phyloP scores from a whole-genome alignment of 1,140 invertebrate genomes.

The Trachymyrmex septentrionalis region DNA sequence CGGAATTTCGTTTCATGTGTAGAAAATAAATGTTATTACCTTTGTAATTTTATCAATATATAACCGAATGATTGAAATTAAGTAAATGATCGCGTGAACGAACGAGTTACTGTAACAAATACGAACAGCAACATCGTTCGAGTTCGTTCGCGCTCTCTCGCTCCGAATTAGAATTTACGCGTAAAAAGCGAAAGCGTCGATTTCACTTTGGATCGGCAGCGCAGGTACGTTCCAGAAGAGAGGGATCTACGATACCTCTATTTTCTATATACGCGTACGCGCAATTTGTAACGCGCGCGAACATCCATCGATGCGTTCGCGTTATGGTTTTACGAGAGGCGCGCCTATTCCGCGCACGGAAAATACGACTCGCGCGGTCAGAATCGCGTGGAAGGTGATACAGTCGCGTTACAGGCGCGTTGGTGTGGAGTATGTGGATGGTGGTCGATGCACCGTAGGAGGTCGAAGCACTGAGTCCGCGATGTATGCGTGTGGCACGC shows the following conservation, averaged over 20 bases:
- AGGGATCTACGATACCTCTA: conserved; percentile 9
- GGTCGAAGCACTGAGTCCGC: conserved; percentile 58
- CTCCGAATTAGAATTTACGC: neutral
- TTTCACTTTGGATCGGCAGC: conserved; percentile 18
- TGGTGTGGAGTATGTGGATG: conserved; percentile 21
- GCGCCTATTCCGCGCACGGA: conserved; percentile 23
- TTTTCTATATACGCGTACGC: conserved; percentile 8
- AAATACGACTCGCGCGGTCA: conserved; percentile 52
- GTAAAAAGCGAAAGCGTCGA: conserved; percentile 38
- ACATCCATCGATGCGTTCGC: conserved; percentile 30
- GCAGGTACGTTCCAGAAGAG: neutral
- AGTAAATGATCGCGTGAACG: neutral
- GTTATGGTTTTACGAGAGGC: conserved; percentile 41
- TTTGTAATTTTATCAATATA: neutral
- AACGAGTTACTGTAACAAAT: neutral
- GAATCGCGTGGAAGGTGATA: conserved; percentile 46
- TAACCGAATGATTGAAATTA: neutral
- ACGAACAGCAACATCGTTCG: neutral
- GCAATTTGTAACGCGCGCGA: conserved; percentile 41
- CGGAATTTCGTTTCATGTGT: neutral
- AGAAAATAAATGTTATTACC: neutral
- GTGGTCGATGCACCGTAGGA: conserved; percentile 54
- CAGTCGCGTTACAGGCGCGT: conserved; percentile 37
- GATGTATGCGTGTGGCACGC: conserved; percentile 29
- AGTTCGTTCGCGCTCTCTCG: neutral